A percentile compares a stretch with the other conserved stretches of the same genome.
Conservation (phyloP, 2,113 vertebrate genomes). For the Strix uralensis region DNA sequence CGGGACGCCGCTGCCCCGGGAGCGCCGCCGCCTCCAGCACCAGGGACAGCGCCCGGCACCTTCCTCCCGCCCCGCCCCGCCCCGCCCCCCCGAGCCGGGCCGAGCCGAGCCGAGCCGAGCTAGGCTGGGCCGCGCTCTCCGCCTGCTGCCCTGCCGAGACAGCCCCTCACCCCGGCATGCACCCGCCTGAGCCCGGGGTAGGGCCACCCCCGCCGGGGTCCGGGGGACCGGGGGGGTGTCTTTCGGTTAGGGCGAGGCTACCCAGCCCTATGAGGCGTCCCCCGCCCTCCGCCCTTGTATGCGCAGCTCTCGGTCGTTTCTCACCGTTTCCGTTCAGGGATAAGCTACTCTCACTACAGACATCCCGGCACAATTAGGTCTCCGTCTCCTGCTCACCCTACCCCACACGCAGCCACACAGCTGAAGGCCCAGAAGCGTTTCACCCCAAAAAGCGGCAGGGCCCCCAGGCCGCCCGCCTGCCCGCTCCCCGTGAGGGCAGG, state of each 20-base stretch:
- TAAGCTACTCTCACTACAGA: neutral
- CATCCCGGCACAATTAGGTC: no score
- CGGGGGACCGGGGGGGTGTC: fast-evolving
- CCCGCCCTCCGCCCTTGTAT: fast-evolving
- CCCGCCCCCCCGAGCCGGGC: neutral
- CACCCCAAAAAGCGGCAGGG: neutral
- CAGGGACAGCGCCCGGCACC: neutral
- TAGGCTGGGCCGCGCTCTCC: no score
- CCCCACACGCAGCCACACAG: neutral
- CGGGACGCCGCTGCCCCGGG: neutral
- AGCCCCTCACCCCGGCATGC: neutral
- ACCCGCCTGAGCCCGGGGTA: no score
- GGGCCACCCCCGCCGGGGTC: fast-evolving
- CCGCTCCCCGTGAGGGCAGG: neutral
- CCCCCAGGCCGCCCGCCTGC: no score
- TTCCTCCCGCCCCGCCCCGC: no score
- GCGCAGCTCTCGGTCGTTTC: neutral
- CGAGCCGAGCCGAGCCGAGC: neutral
- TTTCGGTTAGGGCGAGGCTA: neutral
- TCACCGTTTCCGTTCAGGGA: neutral
- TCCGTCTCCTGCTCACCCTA: neutral
- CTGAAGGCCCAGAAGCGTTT: neutral
- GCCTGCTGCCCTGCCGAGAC: neutral
- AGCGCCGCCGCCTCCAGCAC: neutral
- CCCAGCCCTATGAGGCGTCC: neutral